Percentiles rank a stretch among this genome's conserved stretches.
Conservation (phyloP, 2,113 vertebrate genomes). For the Scophthalmus maximus region DNA sequence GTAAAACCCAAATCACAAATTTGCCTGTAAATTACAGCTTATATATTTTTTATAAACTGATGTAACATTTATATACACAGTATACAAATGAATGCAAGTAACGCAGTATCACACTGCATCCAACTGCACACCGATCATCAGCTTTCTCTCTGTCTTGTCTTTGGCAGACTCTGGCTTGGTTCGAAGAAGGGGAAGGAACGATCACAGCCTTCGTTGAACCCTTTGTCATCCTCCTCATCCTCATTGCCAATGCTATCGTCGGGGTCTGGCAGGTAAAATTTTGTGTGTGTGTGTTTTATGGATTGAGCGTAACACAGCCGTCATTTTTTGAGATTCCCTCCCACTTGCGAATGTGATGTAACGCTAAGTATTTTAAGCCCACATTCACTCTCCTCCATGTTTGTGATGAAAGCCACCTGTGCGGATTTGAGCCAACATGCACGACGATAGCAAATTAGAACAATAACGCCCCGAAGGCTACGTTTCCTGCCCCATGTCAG, state of each 20-base stretch:
- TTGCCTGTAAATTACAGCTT: not conserved
- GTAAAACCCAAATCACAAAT: not conserved
- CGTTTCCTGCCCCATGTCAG: too few relatives aligned
- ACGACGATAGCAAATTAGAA: too few relatives aligned
- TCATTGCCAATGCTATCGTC: conserved; percentile 86
- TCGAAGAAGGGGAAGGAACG: conserved; percentile 85
- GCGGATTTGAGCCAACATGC: too few relatives aligned
- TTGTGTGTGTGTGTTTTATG: not conserved
- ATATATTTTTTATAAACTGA: not conserved
- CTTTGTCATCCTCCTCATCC: conserved; percentile 87
- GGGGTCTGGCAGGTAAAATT: conserved; percentile 85
- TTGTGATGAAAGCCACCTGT: too few relatives aligned
- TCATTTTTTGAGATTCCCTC: too few relatives aligned
- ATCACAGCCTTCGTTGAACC: conserved; percentile 87
- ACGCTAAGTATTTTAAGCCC: not conserved
- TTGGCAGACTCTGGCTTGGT: conserved; percentile 83
- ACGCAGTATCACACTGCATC: not conserved
- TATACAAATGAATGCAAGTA: too few relatives aligned
- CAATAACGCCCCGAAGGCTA: too few relatives aligned
- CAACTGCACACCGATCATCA: not conserved
- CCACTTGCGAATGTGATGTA: too few relatives aligned
- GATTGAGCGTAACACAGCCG: too few relatives aligned
- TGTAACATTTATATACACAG: not conserved
- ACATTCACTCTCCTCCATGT: too few relatives aligned
- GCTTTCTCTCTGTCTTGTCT: conserved; percentile 15